Evolutionary conservation across 2,888 invertebrate species (phyloP), one percentile per base, ranked within the genome.

Genomic region (Ennomos erosarius): DNA sequence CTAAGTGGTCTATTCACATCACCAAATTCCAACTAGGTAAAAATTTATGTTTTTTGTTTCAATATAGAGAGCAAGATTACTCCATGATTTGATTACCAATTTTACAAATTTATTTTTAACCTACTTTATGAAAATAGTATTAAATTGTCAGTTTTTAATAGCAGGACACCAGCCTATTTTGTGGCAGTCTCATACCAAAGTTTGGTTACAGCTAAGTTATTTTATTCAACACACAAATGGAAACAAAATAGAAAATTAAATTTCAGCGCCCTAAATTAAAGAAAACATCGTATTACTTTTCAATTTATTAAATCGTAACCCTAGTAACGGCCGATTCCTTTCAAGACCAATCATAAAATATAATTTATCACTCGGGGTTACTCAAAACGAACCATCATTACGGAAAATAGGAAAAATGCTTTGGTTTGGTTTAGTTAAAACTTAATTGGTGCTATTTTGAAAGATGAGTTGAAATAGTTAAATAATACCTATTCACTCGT

Each of bases 401-500:
- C 34, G 10, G 45, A 61, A 67, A 58, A 65, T 50, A 39, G 47
- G 43, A 48, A 61, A 45, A 65, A 55, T 55, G 49, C 63, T 69
- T 63, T 35, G 36, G 56, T 64, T 69, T 62, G 33, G 34, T n/a
- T n/a, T n/a, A n/a, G 56, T 43, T 53, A 63, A 61, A 64, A 45
- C 50, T 44, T 37, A 9, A 45, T 43, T 11, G 12, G 44, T 50
- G 43, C 62, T 55, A 50, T 73, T 74, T 59, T 67, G 57, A 10
- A 50, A 51, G 59, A 68, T 71, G 16, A 16, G 16, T 71, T 64
- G 59, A 68, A 68, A 67, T 69, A 64, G 70, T 68, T 16, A 16
- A 3, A 16, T 2, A 3, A 16, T 16, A 3, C 16, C 16, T 16
- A n/a, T n/a, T 16, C 16, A 16, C 16, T 16, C 16, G 16, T 3